Evolutionary conservation across 1,140 invertebrate genomes (phyloP), one percentile per base, ranked within the genome.

Genomic region (Theocolax elegans): DNA sequence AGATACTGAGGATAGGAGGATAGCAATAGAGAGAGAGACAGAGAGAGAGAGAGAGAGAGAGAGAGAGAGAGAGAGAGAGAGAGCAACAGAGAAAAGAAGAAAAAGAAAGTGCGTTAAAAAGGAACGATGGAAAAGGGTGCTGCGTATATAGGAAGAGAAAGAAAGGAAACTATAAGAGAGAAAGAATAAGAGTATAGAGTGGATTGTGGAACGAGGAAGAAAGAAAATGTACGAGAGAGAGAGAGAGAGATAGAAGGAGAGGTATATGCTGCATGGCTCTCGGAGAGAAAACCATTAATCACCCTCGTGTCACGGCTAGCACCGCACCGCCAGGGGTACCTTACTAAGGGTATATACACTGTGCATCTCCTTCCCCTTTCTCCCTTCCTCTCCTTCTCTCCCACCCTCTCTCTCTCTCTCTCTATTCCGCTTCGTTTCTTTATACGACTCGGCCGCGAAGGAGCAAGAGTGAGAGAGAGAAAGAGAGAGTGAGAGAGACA

Each of bases 271-370:
- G 81, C 80, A 82, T 79, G 78, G 82, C 76, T 83, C 82, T 81
- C 71, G 67, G 75, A 73, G 74, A 69, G 67, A 62, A 69, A 80
- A 86, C 84, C 83, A 85, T 85, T 86, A 86, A 86, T 86, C 84
- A 86, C 78, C 76, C 81, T 80, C 81, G 80, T 81, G 83, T 85
- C 84, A 85, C 77, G 83, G 82, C 83, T 84, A 81, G 82, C 79
- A 81, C 75, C 76, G 77, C 77, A 79, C 80, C 76, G 80, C 78
- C 78, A 83, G 82, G 80, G 84, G 82, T 85, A 85, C 84, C 82
- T 84, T 80, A 83, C 79, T 80, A 79, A 81, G 81, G 81, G 80
- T 83, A 80, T 82, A 84, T 21, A 65, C 44, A 66, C 53, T 60
- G 53, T 71, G 63, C 51, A 59, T 66, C 53, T 71, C 53, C 54